Conservation (phyloP, 64 coral and sea anemone genomes). For the Pachyseris speciosa region DNA sequence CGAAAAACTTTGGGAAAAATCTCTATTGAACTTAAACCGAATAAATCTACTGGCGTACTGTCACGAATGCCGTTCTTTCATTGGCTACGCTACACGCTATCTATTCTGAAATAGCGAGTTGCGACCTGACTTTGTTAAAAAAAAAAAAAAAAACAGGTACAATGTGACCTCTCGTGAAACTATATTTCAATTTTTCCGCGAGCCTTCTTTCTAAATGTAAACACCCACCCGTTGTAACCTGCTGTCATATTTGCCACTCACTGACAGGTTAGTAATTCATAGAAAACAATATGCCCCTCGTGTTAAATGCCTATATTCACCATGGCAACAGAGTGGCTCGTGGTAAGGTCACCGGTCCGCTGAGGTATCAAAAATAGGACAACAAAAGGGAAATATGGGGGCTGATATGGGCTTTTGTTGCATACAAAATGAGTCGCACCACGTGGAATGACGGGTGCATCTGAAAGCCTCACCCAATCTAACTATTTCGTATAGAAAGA, state of each 20-base stretch:
- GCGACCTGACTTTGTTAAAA: too few relatives aligned
- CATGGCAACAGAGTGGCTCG: constrained; percentile 32
- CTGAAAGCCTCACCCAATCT: neutral
- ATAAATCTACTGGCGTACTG: too few relatives aligned
- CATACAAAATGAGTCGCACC: constrained; percentile 29
- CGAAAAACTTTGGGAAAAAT: too few relatives aligned
- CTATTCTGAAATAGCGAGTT: too few relatives aligned
- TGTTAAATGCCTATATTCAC: neutral
- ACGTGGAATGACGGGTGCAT: constrained; percentile 15
- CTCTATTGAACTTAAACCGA: too few relatives aligned
- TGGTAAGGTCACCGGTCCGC: constrained; percentile 16
- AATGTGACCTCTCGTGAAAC: too few relatives aligned
- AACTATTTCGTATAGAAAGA: too few relatives aligned
- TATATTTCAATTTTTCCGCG: neutral
- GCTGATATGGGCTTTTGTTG: constrained; percentile 36
- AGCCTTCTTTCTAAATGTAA: neutral
- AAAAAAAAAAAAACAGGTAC: too few relatives aligned
- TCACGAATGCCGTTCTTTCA: too few relatives aligned
- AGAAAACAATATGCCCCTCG: neutral
- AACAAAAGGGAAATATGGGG: neutral
- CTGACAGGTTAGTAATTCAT: neutral
- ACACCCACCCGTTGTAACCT: constrained; percentile 5
- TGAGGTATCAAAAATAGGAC: neutral
- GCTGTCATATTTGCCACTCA: neutral
- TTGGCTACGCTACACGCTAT: too few relatives aligned